Evolutionary conservation across 2,113 vertebrate species (phyloP).

Genomic region (Hippocampus comes): DNA sequence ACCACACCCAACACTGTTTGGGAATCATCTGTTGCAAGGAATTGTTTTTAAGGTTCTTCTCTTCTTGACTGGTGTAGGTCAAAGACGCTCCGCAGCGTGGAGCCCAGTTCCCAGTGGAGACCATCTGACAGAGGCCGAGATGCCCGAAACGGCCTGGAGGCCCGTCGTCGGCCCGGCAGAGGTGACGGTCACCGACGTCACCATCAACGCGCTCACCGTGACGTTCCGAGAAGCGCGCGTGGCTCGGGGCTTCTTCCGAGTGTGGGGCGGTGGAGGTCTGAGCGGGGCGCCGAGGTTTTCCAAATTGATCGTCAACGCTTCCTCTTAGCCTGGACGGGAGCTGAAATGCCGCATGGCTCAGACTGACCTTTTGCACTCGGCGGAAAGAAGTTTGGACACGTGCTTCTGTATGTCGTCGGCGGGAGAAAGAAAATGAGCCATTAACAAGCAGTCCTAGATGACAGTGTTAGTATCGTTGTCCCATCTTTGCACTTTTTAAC

Average conservation of each 20-base stretch:
- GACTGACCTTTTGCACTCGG: background rate
- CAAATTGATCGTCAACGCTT: background rate
- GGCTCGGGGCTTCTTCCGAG: slow-evolving; percentile 92
- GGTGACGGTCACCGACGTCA: slow-evolving; percentile 95
- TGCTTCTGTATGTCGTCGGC: background rate
- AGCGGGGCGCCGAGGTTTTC: slow-evolving; percentile 27
- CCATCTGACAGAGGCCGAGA: slow-evolving; percentile 6
- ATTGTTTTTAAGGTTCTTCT: background rate
- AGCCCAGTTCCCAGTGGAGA: slow-evolving; percentile 19
- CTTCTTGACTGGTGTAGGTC: slow-evolving; percentile 41
- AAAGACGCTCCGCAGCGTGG: slow-evolving; percentile 40
- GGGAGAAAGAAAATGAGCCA: background rate
- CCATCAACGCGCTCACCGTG: slow-evolving; percentile 94
- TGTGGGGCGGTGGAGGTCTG: slow-evolving; percentile 77
- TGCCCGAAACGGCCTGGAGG: slow-evolving; percentile 51
- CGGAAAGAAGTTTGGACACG: background rate
- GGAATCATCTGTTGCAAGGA: too few relatives aligned
- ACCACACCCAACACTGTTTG: too few relatives aligned
- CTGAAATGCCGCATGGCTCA: background rate
- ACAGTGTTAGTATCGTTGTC: background rate
- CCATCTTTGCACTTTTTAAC: background rate
- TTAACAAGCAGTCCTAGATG: background rate
- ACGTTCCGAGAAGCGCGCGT: slow-evolving; percentile 92
- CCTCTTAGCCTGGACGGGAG: background rate
- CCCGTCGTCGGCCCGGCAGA: slow-evolving; percentile 70